Evolutionary conservation across 2,888 invertebrate species (phyloP).

Genomic region (Dynastes maya): DNA sequence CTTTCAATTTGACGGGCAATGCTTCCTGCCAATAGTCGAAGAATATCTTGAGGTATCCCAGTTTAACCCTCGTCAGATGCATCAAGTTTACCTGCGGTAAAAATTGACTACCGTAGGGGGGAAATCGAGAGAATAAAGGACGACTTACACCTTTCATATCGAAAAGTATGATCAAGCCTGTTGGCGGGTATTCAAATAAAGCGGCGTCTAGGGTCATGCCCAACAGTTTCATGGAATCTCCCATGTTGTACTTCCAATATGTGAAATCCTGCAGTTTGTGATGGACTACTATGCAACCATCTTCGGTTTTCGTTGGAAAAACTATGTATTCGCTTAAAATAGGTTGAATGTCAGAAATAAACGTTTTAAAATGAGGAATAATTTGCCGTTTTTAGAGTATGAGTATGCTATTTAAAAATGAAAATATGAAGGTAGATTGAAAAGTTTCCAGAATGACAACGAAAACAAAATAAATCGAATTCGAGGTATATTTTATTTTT

Average conservation of each 20-base stretch:
- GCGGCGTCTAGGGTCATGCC: conserved; percentile 70
- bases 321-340: conserved; percentile 73
- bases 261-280: conserved; percentile 75
- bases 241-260: conserved; percentile 75
- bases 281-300: conserved; percentile 76
- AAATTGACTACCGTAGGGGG: too few species aligned
- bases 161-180: conserved; percentile 79
- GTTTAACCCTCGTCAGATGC: conserved; percentile 60
- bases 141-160: conserved; percentile 79
- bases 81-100: conserved; percentile 57
- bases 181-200: conserved; percentile 75
- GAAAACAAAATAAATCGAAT: too few species aligned
- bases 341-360: too few species aligned
- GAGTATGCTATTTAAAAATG: too few species aligned
- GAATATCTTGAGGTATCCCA: conserved; percentile 73
- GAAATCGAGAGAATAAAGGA: too few species aligned
- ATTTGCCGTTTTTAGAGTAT: too few species aligned
- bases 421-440: too few species aligned
- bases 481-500: too few species aligned
- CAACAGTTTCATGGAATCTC: conserved; percentile 74
- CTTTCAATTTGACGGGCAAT: conserved; percentile 77
- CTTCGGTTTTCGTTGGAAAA: conserved; percentile 75
- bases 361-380: too few species aligned
- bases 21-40: conserved; percentile 81
- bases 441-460: too few species aligned